Base-by-base conservation (phyloP, 2,113 vertebrate species). In the Dinomys branickii region DNA sequence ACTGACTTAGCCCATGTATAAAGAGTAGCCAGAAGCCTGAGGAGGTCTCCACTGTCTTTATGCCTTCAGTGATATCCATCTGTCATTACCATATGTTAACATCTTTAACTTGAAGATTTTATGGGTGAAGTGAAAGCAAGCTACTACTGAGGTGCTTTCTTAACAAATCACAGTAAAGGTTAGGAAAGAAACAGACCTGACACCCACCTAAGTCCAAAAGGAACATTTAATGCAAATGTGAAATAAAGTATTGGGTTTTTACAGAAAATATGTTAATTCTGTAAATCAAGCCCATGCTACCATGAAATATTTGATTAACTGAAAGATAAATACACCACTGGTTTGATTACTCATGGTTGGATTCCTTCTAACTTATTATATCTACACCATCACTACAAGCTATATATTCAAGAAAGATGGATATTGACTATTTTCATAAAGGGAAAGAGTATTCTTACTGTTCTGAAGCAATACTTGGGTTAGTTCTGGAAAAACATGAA, bases 61-160 rank as follows among this genome's bases (percentile, higher is more conserved):
- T 59, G 86, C 85, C 85, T 96, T 90, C 58, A 88, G 77, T 56
- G 86, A 85, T 41, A 35, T 8, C 61, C 69, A 69, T 35, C 84
- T 91, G 77, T 82, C 86, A 44, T 85, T 88, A 38, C 78, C 88
- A 65, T 80, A 83, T 88, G 63, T 52, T 83, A 93, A 59, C 69
- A 19, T 54, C 33, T 69, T 63, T 11, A 83, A 67, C 54, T 65
- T 73, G 22, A 78, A 95, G 91, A 81, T 50, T 59, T 35, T 5
- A 28, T 10, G 58, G 54, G 17, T 24, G 7, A 5, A 87, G n/a
- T 73, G 69, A 88, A 96, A 67, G 44, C 35, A 26, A 26, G 11
- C 35, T 19, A 26, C 0, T 35, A 13, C 4, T 44, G 19, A 5
- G 19, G 0, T 44, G 13, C 33, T 50, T 86, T 26, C 41, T 80